A percentile compares a stretch with the other conserved stretches of the same genome.
phyloP scores from a whole-genome alignment of 2,888 invertebrate species.

The Artemia sinica region DNA sequence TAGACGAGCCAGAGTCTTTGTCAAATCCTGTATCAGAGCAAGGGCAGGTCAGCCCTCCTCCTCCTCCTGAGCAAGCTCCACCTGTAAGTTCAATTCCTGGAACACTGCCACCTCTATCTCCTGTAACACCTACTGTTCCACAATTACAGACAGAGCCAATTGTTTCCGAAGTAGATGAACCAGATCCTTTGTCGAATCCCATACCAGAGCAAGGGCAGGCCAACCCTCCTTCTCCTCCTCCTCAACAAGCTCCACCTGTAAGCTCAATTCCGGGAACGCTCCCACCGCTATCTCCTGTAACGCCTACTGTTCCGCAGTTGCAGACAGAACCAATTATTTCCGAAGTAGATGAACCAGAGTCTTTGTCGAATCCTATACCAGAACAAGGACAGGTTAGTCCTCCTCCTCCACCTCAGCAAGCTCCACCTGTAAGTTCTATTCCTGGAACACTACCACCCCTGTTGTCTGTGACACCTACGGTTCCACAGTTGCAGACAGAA shows the following conservation, averaged over 20 bases:
- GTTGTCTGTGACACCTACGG: not conserved
- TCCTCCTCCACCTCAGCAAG: not conserved
- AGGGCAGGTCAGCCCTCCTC: not conserved
- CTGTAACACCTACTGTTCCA: not conserved
- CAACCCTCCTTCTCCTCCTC: not conserved
- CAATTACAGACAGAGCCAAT: not conserved
- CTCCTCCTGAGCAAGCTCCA: slow-evolving; percentile 12
- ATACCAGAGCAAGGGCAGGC: not conserved
- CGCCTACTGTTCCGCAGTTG: no score
- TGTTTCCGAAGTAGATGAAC: not conserved
- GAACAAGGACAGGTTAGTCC: not conserved
- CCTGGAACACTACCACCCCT: not conserved
- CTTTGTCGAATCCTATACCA: not conserved
- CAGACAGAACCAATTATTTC: not conserved
- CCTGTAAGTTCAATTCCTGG: slow-evolving; percentile 13
- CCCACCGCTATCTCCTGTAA: not conserved
- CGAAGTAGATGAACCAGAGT: not conserved
- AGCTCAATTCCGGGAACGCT: not conserved
- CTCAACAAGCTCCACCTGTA: not conserved
- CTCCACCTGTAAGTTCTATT: not conserved
- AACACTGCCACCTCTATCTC: not conserved
- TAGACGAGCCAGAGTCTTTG: not conserved
- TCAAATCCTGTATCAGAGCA: not conserved
- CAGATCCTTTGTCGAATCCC: not conserved
- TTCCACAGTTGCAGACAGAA: not conserved